phyloP scores from a whole-genome alignment of 2,797 vertebrate genomes.

The Chloroceryle amazona region DNA sequence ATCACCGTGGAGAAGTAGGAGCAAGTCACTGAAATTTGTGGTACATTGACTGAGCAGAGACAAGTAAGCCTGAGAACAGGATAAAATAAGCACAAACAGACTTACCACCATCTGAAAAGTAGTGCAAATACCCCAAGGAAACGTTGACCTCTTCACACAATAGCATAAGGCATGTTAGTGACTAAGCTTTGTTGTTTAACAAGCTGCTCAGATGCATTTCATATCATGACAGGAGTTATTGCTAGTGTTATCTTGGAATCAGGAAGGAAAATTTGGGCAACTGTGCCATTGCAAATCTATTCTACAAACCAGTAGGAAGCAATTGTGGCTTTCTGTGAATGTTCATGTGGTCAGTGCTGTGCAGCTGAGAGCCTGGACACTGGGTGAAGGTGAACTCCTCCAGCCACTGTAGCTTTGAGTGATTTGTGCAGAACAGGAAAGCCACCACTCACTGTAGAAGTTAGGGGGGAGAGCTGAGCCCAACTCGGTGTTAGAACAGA shows the following conservation, averaged over 20 bases:
- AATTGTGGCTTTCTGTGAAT: not conserved
- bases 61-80: not conserved
- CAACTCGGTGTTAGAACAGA: not conserved
- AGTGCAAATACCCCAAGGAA: not conserved
- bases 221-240: not conserved
- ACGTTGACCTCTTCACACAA: not conserved
- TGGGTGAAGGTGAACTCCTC: not conserved
- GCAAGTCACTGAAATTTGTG: not conserved
- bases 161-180: not conserved
- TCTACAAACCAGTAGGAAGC: not conserved
- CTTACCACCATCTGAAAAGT: not conserved
- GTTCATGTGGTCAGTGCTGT: accelerated
- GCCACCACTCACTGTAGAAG: not conserved
- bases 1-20: not conserved
- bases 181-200: not conserved
- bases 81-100: conserved; percentile 11
- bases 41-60: not conserved
- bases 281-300: not conserved
- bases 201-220: not conserved
- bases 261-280: not conserved
- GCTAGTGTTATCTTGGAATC: not conserved
- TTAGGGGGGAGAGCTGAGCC: accelerated
- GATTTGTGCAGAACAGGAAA: not conserved
- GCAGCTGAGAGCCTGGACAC: not conserved
- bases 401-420: not conserved